Evolutionary conservation across 2,797 vertebrate genomes (phyloP).

Genomic region (Pipistrellus kuhlii): DNA sequence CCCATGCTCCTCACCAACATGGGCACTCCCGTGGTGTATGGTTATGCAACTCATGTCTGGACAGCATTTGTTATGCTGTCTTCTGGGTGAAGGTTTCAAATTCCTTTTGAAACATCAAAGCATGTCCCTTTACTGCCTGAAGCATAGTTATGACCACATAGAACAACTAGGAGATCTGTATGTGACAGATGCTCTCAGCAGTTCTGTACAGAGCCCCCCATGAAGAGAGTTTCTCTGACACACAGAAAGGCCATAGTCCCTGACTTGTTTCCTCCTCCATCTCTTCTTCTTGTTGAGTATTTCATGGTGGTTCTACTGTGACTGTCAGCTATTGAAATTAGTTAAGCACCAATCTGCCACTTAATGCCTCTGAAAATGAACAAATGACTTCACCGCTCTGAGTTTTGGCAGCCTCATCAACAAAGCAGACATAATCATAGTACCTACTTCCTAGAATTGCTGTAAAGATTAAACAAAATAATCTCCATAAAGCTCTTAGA

Average conservation of each 20-base stretch:
- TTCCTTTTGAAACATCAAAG: slow-evolving; percentile 70
- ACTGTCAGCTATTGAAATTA: neutral
- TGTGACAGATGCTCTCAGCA: neutral
- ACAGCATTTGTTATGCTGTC: slow-evolving; percentile 10
- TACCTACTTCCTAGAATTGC: neutral
- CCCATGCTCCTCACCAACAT: neutral
- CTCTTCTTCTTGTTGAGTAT: neutral
- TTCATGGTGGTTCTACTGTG: neutral
- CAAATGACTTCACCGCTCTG: neutral
- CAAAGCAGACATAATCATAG: neutral
- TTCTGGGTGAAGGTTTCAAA: slow-evolving; percentile 45
- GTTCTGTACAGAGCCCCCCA: neutral
- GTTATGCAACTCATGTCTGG: neutral
- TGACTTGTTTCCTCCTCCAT: neutral
- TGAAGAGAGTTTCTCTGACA: neutral
- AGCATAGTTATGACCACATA: slow-evolving; percentile 7
- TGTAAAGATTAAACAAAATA: neutral
- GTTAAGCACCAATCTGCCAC: neutral
- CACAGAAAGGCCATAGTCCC: neutral
- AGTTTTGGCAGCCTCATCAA: neutral
- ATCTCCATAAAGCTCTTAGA: neutral
- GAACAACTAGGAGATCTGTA: slow-evolving; percentile 12
- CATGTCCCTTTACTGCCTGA: slow-evolving; percentile 34
- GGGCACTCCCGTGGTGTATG: neutral
- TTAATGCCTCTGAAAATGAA: neutral